These are phyloP conservation scores for Alfaro cultratus DNA, from an alignment of 2,797 vertebrate species.

Conservation along the genomic window DNA sequence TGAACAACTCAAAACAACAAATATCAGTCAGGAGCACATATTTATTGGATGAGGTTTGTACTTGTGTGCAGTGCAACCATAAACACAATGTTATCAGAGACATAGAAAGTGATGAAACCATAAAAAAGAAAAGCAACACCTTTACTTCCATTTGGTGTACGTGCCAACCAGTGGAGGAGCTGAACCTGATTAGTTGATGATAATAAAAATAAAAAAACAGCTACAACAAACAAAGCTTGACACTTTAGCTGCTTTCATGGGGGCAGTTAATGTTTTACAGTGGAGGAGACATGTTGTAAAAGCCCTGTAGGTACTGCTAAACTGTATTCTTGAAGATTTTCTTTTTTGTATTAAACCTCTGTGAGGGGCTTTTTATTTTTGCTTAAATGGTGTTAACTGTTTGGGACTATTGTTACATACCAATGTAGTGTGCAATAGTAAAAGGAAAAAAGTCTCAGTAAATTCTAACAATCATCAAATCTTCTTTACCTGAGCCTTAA, in stretches of 20 bases:
- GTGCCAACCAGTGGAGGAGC: not conserved
- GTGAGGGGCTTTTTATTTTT: not conserved
- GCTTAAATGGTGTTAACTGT: not conserved
- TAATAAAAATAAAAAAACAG: slow-evolving; percentile 7
- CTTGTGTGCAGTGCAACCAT: slow-evolving; percentile 5
- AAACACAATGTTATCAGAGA: slow-evolving; percentile 24
- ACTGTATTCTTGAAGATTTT: too few relatives aligned
- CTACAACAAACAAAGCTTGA: slow-evolving; percentile 3
- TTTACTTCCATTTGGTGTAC: not conserved
- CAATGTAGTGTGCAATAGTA: not conserved
- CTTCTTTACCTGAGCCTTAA: not conserved
- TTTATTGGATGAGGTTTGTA: not conserved
- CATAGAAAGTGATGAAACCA: slow-evolving; percentile 6
- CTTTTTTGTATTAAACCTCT: slow-evolving; percentile 2
- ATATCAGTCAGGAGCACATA: not conserved
- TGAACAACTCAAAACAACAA: not conserved
- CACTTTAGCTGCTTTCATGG: slow-evolving; percentile 3
- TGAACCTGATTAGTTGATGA: slow-evolving; percentile 5
- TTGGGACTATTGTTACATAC: not conserved
- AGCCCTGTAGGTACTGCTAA: slow-evolving; percentile 6
- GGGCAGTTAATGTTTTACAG: not conserved
- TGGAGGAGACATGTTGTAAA: slow-evolving; percentile 16
- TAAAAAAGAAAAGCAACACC: not conserved
- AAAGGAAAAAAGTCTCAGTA: not conserved
- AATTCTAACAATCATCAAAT: not conserved